Evolutionary conservation across 2,797 vertebrate species (phyloP), one percentile per base, ranked within the genome.

Genomic region (Sphenodon punctatus): DNA sequence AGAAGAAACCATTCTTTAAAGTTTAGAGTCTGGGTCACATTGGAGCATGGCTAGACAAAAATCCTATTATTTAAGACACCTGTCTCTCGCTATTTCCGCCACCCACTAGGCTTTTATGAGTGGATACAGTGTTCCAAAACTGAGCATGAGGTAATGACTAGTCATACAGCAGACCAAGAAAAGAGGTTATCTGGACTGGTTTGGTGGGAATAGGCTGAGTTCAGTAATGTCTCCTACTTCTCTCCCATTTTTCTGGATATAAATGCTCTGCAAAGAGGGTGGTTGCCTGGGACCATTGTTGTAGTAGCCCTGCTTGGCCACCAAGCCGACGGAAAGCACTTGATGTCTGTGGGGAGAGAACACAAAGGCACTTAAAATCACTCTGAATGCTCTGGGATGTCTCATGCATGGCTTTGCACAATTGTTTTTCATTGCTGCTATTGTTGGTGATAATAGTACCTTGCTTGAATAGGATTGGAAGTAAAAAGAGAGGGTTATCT

Each of bases 321-420:
- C 49, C 78, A 82, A 83, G 36, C 85, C 91, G 86, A 89, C 70
- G 85, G 89, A 88, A 88, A 88, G 86, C 77, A 63, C 67, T 72
- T 88, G 64, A 70, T 85, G 67, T 76, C 71, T 43, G 72, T 63
- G 61, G 75, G 81, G 82, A 45, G 88, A 59, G 82, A 92, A 76
- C 89, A 93, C 92, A 91, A 93, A 94, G 90, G 85, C 92, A 87
- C 82, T 91, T 53, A 56, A 67, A 55, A 63, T 38, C 36, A 39
- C 42, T 42, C 4, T 3, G 38, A 42, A 63, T 25, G 25, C 19
- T 38, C 27, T 25, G 27, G 5, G 46, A 49, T 34, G 36, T 34
- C 30, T 36, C 27, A 32, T 56, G 30, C 30, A 43, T 20, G 43
- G 53, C 53, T 3, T 25, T 30, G 55, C 58, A 32, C 27, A 30